Base-by-base conservation (phyloP, 1,140 invertebrate species). In the Palaemon carinicauda region DNA sequence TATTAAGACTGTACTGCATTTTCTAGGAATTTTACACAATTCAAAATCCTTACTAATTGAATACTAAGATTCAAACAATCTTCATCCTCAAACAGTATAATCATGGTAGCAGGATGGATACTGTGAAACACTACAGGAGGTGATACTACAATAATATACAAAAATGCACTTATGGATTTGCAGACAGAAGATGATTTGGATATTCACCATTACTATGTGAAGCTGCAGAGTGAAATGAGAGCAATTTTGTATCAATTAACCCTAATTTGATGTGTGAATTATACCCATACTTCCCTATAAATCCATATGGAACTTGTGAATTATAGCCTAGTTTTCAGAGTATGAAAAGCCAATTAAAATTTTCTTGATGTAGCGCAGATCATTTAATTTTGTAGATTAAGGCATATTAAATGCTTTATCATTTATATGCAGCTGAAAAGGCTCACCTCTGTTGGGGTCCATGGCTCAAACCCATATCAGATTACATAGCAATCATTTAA, bases 131-230 rank as follows among this genome's bases (percentile, higher is more conserved):
- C 65, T 69, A 69, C 65, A 27, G 65, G 65, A 69, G 29, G 65
- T 69, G 29, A 73, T 27, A 54, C 80, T 82, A 82, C 24, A 15
- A 74, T 82, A 82, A 33, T 56, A 41, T 69, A 71, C 65, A 82
- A 82, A 82, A 82, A 82, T 60, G 80, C 69, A 82, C 69, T 82
- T 82, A 54, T 82, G 80, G 60, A 82, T 74, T 73, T 82, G 24
- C 80, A 73, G 80, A 53, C 52, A 29, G 53, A 53, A 27, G 80
- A 54, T 80, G 69, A 52, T 54, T 82, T 65, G 80, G 69, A 82
- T 51, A 65, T 31, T 74, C 69, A 17, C 24, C n/a, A 69, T 27
- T 31, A 31, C 65, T 69, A 41, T 12, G 41, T 19, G 65, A 69
- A 31, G 29, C 65, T 69, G 24, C 65, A 69, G 65, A 69, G 5